Base-by-base conservation (phyloP, 2,797 vertebrate species). In the Oryzias dopingdopingensis region DNA sequence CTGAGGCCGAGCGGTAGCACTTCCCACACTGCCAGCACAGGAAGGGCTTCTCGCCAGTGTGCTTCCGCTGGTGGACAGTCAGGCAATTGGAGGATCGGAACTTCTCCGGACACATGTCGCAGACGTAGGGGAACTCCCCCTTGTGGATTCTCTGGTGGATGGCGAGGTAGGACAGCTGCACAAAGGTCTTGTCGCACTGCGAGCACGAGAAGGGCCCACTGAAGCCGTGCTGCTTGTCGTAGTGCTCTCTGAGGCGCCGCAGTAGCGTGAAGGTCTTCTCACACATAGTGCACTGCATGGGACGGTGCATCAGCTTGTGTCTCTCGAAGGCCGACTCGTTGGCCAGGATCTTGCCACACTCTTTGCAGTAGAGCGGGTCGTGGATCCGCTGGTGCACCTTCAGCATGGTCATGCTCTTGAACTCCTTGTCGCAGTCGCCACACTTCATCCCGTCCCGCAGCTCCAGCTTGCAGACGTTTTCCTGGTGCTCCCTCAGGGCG, bases 1-100 rank as follows among this genome's bases (percentile, higher is more conserved):
- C 88, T 0, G 88, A 90, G 6, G 89, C 88, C 0, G 89, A 90
- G 72, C 87, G 87, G 81, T 91, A 91, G 29, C 89, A 82, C 65
- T 90, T 90, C 0, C 89, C 89, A 0, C 89, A 90, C 77, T 90
- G 88, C 89, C 89, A 90, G 70, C 89, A 90, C 17, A 90, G 80
- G 69, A 89, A 90, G 49, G 89, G 89, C 50, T 88, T 88, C 81
- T 90, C 89, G 0, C 89, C 88, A 0, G 89, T 90, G 86, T 90
- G 89, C 2, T 90, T 90, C 57, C 89, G 67, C 65, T 78, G 84
- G 26, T 90, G 89, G 0, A 90, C 87, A 0, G 85, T 90, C 42
- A 90, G 81, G 17, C 87, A 90, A 69, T 90, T 90, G 52, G 89
- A 89, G 0, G 88, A 89, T 4, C 87, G 48, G 83, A 90, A 90